These are phyloP conservation scores for Heptranchias perlo DNA, from an alignment of 2,113 vertebrate species.

Conservation along the genomic window DNA sequence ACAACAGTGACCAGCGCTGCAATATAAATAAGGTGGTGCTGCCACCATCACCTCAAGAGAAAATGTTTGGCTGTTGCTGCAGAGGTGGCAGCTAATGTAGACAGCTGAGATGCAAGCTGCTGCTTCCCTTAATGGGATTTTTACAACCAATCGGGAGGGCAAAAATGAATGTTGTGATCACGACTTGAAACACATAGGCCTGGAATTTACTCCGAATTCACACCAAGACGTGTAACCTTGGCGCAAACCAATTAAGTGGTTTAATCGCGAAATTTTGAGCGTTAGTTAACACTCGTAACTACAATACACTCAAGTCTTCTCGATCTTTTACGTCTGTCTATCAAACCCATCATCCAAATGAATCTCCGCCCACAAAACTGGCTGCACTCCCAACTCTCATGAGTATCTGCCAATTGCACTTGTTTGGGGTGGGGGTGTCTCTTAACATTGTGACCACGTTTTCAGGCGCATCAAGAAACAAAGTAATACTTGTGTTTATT, in stretches of 20 bases:
- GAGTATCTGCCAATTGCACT: neutral
- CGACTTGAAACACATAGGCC: neutral
- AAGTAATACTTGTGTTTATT: too few relatives aligned
- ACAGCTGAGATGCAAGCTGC: neutral
- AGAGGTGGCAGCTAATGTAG: neutral
- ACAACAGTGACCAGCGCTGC: neutral
- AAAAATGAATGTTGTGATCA: neutral
- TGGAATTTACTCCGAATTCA: neutral
- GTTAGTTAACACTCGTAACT: neutral
- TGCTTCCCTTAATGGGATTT: neutral
- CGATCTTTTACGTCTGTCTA: neutral
- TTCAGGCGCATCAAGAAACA: too few relatives aligned
- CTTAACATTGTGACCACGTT: neutral
- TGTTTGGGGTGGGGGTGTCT: neutral
- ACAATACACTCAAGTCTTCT: neutral
- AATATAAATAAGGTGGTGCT: neutral
- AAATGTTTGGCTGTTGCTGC: neutral
- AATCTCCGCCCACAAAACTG: neutral
- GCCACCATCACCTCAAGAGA: neutral
- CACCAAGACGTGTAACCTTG: neutral
- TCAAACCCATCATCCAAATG: neutral
- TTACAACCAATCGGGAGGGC: neutral
- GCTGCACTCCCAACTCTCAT: neutral
- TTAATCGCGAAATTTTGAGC: neutral
- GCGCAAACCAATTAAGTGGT: neutral